Evolutionary conservation across 2,113 vertebrate species (phyloP).

Genomic region (Poeciliopsis occidentalis): DNA sequence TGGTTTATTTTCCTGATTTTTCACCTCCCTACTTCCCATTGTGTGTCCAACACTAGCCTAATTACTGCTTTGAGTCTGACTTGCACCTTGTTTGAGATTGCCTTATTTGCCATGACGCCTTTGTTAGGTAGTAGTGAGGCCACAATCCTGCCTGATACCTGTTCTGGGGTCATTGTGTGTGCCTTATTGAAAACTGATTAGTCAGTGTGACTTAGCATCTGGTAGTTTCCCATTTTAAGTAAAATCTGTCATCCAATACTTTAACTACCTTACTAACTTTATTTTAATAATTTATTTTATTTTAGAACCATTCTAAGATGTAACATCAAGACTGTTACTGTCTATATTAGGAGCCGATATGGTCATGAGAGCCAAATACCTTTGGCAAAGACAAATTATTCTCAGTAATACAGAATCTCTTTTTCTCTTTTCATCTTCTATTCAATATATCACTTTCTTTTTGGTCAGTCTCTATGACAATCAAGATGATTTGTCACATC

Average conservation of each 20-base stretch:
- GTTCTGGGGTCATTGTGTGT: not conserved
- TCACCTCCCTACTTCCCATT: not conserved
- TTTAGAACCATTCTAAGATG: not conserved
- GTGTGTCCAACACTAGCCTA: not conserved
- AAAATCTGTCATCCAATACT: not conserved
- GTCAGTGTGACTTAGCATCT: not conserved
- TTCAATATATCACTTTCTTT: slow-evolving; percentile 42
- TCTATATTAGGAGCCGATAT: not conserved
- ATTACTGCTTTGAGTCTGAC: not conserved
- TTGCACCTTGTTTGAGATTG: not conserved
- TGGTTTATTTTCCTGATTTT: not conserved
- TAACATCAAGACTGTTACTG: not conserved
- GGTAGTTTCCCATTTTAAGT: not conserved
- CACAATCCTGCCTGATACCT: not conserved
- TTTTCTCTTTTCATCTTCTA: slow-evolving; percentile 11
- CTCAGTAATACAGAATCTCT: not conserved
- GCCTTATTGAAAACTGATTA: not conserved
- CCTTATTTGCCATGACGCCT: not conserved
- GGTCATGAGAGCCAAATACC: not conserved
- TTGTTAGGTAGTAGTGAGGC: not conserved
- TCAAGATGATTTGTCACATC: too few relatives aligned
- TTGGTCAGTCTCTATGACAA: slow-evolving; percentile 46
- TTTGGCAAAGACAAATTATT: not conserved
- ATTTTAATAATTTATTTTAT: not conserved
- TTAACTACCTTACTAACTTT: not conserved